Base-by-base conservation (phyloP, 2,888 invertebrate species). In the Erebia aethiops region DNA sequence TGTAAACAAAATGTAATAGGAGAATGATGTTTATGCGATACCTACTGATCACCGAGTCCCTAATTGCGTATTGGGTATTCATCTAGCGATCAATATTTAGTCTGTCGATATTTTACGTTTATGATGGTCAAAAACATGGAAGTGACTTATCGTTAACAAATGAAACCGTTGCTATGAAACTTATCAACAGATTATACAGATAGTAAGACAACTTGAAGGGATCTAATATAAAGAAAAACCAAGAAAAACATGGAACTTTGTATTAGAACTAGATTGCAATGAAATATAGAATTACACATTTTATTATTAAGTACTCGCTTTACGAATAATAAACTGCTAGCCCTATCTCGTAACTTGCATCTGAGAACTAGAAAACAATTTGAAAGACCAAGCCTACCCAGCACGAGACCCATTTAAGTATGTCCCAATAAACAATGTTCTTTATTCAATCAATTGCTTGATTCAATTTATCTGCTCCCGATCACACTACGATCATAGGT, bases 401-500 rank as follows among this genome's bases (percentile, higher is more conserved):
- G 58, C 64, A 43, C 41, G 70, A 43, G 67, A 61, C 68, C 54
- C 51, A 79, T 71, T 73, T 62, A 56, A 49, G 52, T 68, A 64
- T 69, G 63, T 67, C 52, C 61, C 62, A 73, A 69, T 54, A 61
- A 74, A 81, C 80, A 80, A 81, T 78, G 74, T 78, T 77, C 76
- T 77, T 74, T 76, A 76, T 76, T 74, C 77, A 76, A 75, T 76
- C 72, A 74, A 78, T 80, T 80, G 75, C 81, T 82, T 78, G 81
- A 83, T 84, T 77, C 78, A 83, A 84, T 84, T 85, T 86, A 88
- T 85, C 85, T 79, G 82, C 78, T 62, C 71, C 66, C 80, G 87
- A 87, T 91, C 90, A 81, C 79, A 77, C 89, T 89, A 86, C 90
- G 71, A 80, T 77, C 81, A 80, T 82, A 74, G 83, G 86, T 88